Conservation (phyloP, 2,888 invertebrate species). For the Morpho achilles region DNA sequence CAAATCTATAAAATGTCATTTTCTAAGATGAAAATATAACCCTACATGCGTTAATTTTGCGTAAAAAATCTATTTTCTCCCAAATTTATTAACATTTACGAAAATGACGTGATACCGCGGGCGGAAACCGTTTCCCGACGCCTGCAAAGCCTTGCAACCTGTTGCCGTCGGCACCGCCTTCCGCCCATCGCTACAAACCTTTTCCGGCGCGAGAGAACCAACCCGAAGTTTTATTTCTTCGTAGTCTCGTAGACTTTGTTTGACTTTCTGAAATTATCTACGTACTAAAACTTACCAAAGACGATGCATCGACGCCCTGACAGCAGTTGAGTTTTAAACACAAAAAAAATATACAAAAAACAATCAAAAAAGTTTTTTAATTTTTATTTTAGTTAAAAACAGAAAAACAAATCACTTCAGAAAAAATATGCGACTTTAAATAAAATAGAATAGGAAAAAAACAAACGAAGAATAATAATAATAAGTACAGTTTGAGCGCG, state of each 20-base stretch:
- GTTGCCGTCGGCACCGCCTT: slow-evolving; percentile 76
- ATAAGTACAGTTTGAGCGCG: slow-evolving; percentile 50
- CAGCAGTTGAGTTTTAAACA: slow-evolving; percentile 39
- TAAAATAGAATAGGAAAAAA: slow-evolving; percentile 45
- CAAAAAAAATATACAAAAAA: slow-evolving; percentile 57
- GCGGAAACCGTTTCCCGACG: slow-evolving; percentile 40
- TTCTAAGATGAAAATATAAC: not conserved
- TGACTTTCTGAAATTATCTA: slow-evolving; percentile 24
- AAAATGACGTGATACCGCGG: slow-evolving; percentile 55
- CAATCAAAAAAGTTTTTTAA: slow-evolving; percentile 35
- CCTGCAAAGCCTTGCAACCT: slow-evolving; percentile 59
- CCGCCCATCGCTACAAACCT: slow-evolving; percentile 59
- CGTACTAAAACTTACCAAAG: slow-evolving; percentile 29
- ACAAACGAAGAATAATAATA: slow-evolving; percentile 53
- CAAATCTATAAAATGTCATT: too few relatives aligned
- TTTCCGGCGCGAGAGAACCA: slow-evolving; percentile 22
- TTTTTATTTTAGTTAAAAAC: slow-evolving; percentile 34
- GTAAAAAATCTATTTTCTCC: slow-evolving; percentile 50
- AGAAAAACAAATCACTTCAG: slow-evolving; percentile 51
- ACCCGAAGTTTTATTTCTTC: slow-evolving; percentile 15
- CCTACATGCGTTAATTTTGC: slow-evolving; percentile 14
- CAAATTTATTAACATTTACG: slow-evolving; percentile 66
- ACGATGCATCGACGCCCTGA: slow-evolving; percentile 28
- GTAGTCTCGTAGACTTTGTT: slow-evolving; percentile 5
- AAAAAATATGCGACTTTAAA: slow-evolving; percentile 47